Base-by-base conservation (phyloP, 2,113 vertebrate genomes). In the Leucoraja erinaceus region DNA sequence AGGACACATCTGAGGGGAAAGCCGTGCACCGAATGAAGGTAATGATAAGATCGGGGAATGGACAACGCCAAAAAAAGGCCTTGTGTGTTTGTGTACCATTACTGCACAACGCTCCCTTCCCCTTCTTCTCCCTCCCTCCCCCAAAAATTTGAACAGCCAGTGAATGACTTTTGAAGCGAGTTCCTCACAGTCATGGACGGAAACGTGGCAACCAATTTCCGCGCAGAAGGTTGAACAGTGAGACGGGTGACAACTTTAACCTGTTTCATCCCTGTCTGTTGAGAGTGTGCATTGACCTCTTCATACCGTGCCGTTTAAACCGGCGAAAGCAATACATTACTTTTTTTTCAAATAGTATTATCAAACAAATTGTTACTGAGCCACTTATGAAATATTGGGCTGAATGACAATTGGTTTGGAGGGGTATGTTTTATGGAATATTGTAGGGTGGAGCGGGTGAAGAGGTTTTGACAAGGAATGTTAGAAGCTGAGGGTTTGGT, bases 21-120 rank as follows among this genome's bases (percentile, higher is more conserved):
- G 90, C 20, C 10, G 90, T 72, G 22, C 90, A 91, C 18, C 16
- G 38, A 38, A 91, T 91, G 31, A 91, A 91, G 90, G 90, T 91
- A 72, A 90, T 14, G 16, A 66, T 12, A 68, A 66, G 14, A 66
- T 66, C 63, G 63, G 38, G 2, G 63, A 70, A 18, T 70, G 68
- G 12, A 18, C 63, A 70, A 18, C 18, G 68, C 18, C 22, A 18
- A 22, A 20, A 11, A 66, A 66, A 72, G 18, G 70, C 14, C 70
- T 20, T 72, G 5, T 72, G 1, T 72, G 66, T 68, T 75, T 75
- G n/a, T 28, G 9, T 77, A 56, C 56, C 79, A 4, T 25, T 25
- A 5, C 56, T 25, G 4, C 5, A 61, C 0, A 28, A 75, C 22
- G 8, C 2, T 25, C 81, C 54, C 63, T 4, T 47, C 38, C 38